Evolutionary conservation across 2,113 vertebrate genomes (phyloP), one percentile per base, ranked within the genome.

Genomic region (Marcusenius ussheri): DNA sequence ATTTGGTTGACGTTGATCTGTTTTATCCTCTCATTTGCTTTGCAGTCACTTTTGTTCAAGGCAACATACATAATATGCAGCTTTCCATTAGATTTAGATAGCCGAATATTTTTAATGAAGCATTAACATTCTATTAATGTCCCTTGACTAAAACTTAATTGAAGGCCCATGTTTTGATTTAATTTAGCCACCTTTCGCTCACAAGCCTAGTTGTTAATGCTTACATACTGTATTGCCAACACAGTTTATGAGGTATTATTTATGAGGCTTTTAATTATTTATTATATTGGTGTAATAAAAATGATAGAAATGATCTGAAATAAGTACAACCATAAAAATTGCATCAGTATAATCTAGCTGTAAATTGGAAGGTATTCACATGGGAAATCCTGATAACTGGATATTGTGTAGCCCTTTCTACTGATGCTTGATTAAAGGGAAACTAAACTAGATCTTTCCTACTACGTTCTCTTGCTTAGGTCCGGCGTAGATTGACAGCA

Each of bases 401-500:
- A 35, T 35, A 35, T 74, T 13, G 10, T 74, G 31, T 17, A 39
- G 15, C 35, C 15, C 35, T 19, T 77, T 39, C 17, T 53, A 17
- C 46, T 39, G 27, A 89, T 31, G 35, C n/a, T 35, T 53, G 27
- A 80, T 80, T 83, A n/a, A 2, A 39, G 3, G 2, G 17, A 24
- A 45, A 35, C 84, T 47, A 50, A 70, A 56, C 45, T 87, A 19
- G 17, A 39, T 17, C 35, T 87, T 77, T 77, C 10, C 49, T 90
- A 31, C 24, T 87, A 77, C 7, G 88, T 42, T 89, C 45, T 92
- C 86, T 45, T 91, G 83, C 0, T 2, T 90, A 99, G 98, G 96
- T 98, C 6, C 96, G 97, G 10, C 95, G 98, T 47, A 96, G 98
- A 91, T 95, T 98, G 86, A 99, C 98, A 89, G 96, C 98, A 92